These are phyloP conservation scores for Lordiphosa clarofinis DNA, from an alignment of 1,140 invertebrate species.

Conservation along the genomic window DNA sequence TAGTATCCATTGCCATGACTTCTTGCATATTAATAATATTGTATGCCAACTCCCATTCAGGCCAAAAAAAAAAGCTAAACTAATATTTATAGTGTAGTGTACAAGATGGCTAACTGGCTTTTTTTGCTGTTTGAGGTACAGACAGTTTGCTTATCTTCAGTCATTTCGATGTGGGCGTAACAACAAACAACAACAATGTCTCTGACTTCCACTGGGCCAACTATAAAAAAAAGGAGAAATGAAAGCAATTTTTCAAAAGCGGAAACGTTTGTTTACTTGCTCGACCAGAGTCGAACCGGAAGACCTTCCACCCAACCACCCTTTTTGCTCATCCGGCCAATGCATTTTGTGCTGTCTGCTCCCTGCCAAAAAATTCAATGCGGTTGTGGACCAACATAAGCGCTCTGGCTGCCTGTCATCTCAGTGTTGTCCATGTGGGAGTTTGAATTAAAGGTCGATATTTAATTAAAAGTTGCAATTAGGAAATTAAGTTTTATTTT, in stretches of 20 bases:
- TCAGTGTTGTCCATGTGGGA: slow-evolving; percentile 16
- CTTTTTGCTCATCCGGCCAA: slow-evolving; percentile 4
- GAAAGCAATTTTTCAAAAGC: slow-evolving; percentile 68
- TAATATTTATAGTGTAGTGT: slow-evolving; percentile 51
- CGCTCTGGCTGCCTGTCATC: slow-evolving; percentile 16
- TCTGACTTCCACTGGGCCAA: slow-evolving; percentile 31
- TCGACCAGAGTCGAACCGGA: slow-evolving; percentile 47
- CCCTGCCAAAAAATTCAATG: slow-evolving; percentile 38
- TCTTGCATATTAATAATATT: slow-evolving; percentile 31
- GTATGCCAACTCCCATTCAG: slow-evolving; percentile 29
- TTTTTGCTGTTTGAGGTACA: slow-evolving; percentile 13
- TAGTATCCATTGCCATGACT: too few species aligned
- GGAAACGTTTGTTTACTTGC: slow-evolving; percentile 63
- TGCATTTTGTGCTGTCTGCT: slow-evolving; percentile 24
- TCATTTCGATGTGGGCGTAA: slow-evolving; percentile 24
- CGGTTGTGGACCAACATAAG: slow-evolving; percentile 25
- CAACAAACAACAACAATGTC: slow-evolving; percentile 41
- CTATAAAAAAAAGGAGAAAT: slow-evolving; percentile 31
- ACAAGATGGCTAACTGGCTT: slow-evolving; percentile 29
- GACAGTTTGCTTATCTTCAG: slow-evolving; percentile 26
- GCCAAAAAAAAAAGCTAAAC: slow-evolving; percentile 28
- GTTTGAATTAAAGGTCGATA: slow-evolving; percentile 46
- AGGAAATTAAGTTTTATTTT: slow-evolving; percentile 26
- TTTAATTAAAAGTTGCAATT: slow-evolving; percentile 70
- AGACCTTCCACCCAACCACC: slow-evolving; percentile 25